Evolutionary conservation across 2,797 vertebrate genomes (phyloP).

Genomic region (Xyrichtys novacula): DNA sequence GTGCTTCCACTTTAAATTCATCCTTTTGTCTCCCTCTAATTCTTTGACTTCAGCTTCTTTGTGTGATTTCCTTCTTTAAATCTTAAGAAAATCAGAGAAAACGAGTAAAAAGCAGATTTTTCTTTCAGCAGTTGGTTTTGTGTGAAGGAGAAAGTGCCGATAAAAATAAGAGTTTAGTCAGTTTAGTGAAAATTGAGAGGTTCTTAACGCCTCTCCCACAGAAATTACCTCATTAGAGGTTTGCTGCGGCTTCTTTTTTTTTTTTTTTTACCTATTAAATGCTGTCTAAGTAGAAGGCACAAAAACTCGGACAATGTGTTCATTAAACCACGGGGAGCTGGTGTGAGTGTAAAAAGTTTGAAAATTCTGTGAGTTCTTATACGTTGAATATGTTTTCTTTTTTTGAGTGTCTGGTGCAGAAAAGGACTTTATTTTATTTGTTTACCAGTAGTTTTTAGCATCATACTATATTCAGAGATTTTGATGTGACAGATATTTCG

Average conservation of each 20-base stretch:
- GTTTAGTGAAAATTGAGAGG: neutral
- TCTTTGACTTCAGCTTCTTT: conserved; percentile 1
- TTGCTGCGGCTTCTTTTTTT: neutral
- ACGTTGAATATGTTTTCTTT: conserved; percentile 18
- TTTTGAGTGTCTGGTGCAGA: neutral
- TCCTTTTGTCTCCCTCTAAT: neutral
- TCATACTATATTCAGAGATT: too few species aligned
- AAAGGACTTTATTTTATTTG: too few species aligned
- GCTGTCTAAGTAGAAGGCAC: neutral
- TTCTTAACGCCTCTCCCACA: conserved; percentile 3
- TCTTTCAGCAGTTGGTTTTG: conserved; percentile 14
- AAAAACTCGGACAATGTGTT: neutral
- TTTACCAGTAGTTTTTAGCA: too few species aligned
- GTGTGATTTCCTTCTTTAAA: conserved; percentile 13
- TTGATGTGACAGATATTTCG: too few species aligned
- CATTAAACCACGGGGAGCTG: neutral
- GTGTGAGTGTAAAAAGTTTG: neutral
- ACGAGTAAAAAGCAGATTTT: neutral
- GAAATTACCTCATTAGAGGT: conserved; percentile 16
- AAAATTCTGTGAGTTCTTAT: neutral
- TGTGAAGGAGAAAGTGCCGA: neutral
- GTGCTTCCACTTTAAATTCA: neutral
- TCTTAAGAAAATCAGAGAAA: conserved; percentile 21
- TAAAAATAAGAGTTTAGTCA: neutral
- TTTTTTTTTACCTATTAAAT: neutral